Evolutionary conservation across 2,888 invertebrate genomes (phyloP).

Genomic region (Dolichomitus sp.): DNA sequence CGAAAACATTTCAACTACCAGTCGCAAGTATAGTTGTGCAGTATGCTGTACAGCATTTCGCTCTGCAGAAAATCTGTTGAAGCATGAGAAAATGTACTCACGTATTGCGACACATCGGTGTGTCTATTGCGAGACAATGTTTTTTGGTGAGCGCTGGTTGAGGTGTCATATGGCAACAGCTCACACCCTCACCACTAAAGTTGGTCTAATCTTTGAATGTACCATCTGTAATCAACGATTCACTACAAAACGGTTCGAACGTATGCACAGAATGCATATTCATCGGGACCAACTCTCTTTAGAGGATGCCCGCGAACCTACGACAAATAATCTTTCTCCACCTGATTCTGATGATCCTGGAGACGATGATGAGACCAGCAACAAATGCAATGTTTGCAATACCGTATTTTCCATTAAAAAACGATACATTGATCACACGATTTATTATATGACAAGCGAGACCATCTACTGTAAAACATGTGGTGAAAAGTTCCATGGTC

Average conservation of each 20-base stretch:
- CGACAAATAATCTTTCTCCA: not conserved
- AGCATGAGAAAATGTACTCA: slow-evolving; percentile 63
- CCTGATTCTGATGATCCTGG: not conserved
- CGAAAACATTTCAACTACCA: not conserved
- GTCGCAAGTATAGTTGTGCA: slow-evolving; percentile 1
- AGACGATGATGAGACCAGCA: not conserved
- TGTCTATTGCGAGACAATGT: slow-evolving; percentile 68
- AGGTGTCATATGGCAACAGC: slow-evolving; percentile 64
- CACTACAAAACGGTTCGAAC: slow-evolving; percentile 40
- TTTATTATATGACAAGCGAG: slow-evolving; percentile 71
- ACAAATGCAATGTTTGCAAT: slow-evolving; percentile 71
- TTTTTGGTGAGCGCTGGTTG: slow-evolving; percentile 63
- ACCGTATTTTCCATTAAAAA: slow-evolving; percentile 70
- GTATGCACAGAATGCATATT: slow-evolving; percentile 74
- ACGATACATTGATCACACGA: slow-evolving; percentile 71
- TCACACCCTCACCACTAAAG: slow-evolving; percentile 50
- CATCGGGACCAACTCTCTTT: slow-evolving; percentile 56
- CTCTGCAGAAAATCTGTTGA: slow-evolving; percentile 29
- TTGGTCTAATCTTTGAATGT: slow-evolving; percentile 62
- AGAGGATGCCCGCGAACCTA: not conserved
- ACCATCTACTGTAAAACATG: slow-evolving; percentile 69
- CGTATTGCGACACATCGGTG: slow-evolving; percentile 52
- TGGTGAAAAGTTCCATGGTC: slow-evolving; percentile 66
- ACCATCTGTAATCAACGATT: slow-evolving; percentile 75
- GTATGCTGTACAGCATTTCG: slow-evolving; percentile 67